Base-by-base conservation (phyloP, 2,113 vertebrate species). In the Aphyosemion australe region DNA sequence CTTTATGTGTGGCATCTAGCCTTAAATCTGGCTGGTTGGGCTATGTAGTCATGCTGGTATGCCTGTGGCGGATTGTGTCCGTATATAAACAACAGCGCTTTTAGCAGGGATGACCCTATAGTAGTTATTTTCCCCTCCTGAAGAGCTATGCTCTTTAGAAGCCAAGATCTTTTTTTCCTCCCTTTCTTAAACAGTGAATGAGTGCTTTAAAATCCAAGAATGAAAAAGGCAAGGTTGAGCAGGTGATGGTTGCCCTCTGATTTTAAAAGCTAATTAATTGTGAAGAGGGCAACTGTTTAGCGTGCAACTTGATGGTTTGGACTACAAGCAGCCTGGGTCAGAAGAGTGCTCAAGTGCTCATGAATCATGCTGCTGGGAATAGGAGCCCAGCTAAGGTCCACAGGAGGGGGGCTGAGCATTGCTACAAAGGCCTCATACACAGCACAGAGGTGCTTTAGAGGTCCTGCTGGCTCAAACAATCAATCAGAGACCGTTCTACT, bases 281-380 rank as follows among this genome's bases (percentile, higher is more conserved):
- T 46, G 60, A 55, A 77, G 72, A 75, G 86, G 80, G 76, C 84
- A 90, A 85, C 74, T 65, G 87, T 87, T 91, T 88, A 83, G 82
- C 89, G 85, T 79, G 66, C 60, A 82, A 82, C 87, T 87, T 85
- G 85, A 90, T 90, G 88, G 79, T 88, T 82, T 69, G 68, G 72
- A 74, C 82, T 76, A 82, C 76, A 54, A 72, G 81, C 72, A 61
- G 68, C 55, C 69, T 8, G 70, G 90, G 89, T 91, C 81, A 87
- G 70, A 57, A 21, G 66, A 72, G 52, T 67, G 77, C 79, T 72
- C 63, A 60, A 52, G 59, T 2, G 64, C 83, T 84, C 89, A 89
- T 88, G 88, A 91, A 91, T 92, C 88, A 92, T 76, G 65, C 80
- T 81, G 83, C 68, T 60, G 83, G 87, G 86, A 81, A 76, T 57